Percentiles rank a stretch among this genome's conserved stretches.
Conservation (phyloP, 2,113 vertebrate species). For the Crotophaga sulcirostris region DNA sequence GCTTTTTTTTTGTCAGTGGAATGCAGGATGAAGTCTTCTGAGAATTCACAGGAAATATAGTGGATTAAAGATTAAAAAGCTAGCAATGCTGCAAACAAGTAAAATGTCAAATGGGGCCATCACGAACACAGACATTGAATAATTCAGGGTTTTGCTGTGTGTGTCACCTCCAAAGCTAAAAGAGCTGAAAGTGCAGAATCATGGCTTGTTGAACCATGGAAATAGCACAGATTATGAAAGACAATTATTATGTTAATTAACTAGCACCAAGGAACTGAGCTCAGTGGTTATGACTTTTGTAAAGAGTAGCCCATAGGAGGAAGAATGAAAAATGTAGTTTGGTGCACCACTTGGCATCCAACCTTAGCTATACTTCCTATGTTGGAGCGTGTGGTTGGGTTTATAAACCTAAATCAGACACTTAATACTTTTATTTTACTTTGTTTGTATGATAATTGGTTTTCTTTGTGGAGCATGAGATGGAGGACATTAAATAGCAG, state of each 20-base stretch:
- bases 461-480: neutral
- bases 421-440: neutral
- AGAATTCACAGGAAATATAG: neutral
- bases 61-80: constrained; percentile 37
- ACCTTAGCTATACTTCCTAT: neutral
- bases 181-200: neutral
- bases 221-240: neutral
- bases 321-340: fast-evolving
- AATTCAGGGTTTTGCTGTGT: constrained; percentile 2
- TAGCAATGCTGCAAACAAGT: constrained; percentile 8
- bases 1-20: constrained; percentile 7
- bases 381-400: fast-evolving
- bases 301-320: neutral
- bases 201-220: neutral
- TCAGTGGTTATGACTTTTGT: neutral
- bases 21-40: neutral
- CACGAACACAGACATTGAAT: neutral
- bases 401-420: neutral
- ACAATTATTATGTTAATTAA: neutral
- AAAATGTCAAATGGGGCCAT: neutral
- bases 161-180: neutral
- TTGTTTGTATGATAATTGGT: neutral
- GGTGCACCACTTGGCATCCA: neutral
- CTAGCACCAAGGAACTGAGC: neutral
- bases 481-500: neutral